These are phyloP conservation scores for Podargus strigoides DNA, from an alignment of 2,797 vertebrate species.

Conservation along the genomic window DNA sequence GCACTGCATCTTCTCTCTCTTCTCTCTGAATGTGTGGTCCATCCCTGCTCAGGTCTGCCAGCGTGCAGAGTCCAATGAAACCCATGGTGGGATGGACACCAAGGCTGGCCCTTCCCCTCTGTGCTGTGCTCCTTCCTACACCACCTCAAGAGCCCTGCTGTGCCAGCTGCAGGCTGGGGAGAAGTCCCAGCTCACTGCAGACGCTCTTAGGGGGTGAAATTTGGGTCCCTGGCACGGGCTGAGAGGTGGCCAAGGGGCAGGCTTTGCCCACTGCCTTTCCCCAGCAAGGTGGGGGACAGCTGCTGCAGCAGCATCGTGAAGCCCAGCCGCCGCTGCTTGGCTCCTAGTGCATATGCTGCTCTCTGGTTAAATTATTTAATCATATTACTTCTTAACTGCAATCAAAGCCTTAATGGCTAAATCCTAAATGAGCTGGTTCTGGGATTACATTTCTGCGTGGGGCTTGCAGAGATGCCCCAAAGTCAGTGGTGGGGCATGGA, in stretches of 20 bases:
- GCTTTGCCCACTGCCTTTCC: neutral
- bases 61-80: no score
- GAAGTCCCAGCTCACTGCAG: fast-evolving
- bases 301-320: fast-evolving
- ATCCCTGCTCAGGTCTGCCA: no score
- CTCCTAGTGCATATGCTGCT: fast-evolving
- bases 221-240: fast-evolving
- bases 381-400: neutral
- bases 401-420: neutral
- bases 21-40: fast-evolving
- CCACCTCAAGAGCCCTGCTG: fast-evolving
- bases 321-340: fast-evolving
- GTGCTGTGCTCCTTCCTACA: neutral
- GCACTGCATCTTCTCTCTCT: neutral
- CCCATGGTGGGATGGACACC: neutral
- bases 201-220: no score
- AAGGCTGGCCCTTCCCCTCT: neutral
- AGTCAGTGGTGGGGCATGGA: fast-evolving
- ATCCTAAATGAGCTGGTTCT: fast-evolving
- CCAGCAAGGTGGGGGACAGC: neutral
- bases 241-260: neutral
- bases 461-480: neutral
- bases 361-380: neutral
- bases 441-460: fast-evolving
- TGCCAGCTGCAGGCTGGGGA: fast-evolving